Base-by-base conservation (phyloP, 2,797 vertebrate species). In the Artibeus lituratus region DNA sequence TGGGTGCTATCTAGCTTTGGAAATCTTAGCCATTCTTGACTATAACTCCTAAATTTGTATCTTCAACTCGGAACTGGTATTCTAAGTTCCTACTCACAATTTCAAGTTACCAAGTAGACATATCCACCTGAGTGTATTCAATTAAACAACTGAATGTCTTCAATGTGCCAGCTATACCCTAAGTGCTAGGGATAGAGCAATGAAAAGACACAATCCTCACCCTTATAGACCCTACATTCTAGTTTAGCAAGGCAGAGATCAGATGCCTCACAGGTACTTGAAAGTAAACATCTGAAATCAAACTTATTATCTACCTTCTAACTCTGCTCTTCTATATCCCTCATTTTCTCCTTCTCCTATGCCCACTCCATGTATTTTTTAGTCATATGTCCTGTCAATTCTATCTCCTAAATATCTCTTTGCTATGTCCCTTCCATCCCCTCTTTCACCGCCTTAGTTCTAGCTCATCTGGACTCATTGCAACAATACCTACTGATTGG, bases 11-110 rank as follows among this genome's bases (percentile, higher is more conserved):
- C 15, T 42, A 90, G 59, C 15, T 47, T 67, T 49, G 24, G 21
- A 47, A 85, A 90, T n/a, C 49, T 70, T 65, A 85, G 83, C 32
- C 67, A 81, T 47, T 81, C 44, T 85, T 53, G 15, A 55, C 74
- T 92, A 74, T 73, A 94, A 84, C 57, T 92, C 53, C 82, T 67
- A 80, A 90, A 80, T 89, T 70, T 87, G 0, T 82, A 87, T 32
- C 47, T 87, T 53, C 22, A 92, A 78, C 72, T 73, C 65, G 87
- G 29, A 77, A n/a, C 24, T 95, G 67, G 39, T 83, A 42, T 76
- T 90, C 15, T 87, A 88, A 76, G 29, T 88, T 76, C 11, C 47
- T 59, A 93, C 39, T 49, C 12, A 85, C 35, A 91, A 84, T 82
- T 96, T 85, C 80, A 77, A 81, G 18, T 83, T 91, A 91, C 29